Percentiles rank a stretch among this genome's conserved stretches.
Conservation (phyloP, 2,113 vertebrate genomes). For the Machaerirhynchus nigripectus region DNA sequence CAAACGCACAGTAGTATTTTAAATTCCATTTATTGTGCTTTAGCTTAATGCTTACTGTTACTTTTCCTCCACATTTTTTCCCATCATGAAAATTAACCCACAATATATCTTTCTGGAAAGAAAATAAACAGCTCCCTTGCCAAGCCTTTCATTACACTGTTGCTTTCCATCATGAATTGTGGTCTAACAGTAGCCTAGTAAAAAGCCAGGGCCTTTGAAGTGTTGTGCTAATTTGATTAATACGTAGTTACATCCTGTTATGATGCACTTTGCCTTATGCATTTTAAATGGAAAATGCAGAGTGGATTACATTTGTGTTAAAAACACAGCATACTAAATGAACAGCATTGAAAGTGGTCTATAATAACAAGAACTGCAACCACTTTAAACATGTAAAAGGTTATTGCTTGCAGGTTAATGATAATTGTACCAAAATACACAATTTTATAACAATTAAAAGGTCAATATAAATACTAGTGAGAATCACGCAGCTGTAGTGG, state of each 20-base stretch:
- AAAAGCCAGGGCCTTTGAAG: conserved; percentile 79
- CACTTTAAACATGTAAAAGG: conserved; percentile 67
- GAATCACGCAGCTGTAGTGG: conserved; percentile 15
- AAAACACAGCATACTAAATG: conserved; percentile 74
- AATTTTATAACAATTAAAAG: conserved; percentile 72
- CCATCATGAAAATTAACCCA: conserved; percentile 78
- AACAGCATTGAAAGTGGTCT: conserved; percentile 68
- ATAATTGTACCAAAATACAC: conserved; percentile 71
- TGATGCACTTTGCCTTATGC: conserved; percentile 85
- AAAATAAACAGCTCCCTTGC: conserved; percentile 75
- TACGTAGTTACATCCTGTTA: conserved; percentile 81
- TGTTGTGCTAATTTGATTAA: conserved; percentile 88
- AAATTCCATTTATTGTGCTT: conserved; percentile 68
- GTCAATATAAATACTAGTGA: conserved; percentile 60
- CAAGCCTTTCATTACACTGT: conserved; percentile 75
- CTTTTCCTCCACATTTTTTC: conserved; percentile 70
- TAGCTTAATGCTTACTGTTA: conserved; percentile 68
- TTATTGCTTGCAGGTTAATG: conserved; percentile 72
- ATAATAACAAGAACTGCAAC: conserved; percentile 65
- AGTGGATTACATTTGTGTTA: conserved; percentile 76
- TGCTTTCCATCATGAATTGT: conserved; percentile 75
- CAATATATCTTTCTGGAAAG: conserved; percentile 73
- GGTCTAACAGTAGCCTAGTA: conserved; percentile 74
- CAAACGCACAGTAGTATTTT: conserved; percentile 54
- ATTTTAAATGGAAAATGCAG: conserved; percentile 83